Base-by-base conservation (phyloP, 2,113 vertebrate genomes). In the Chroicocephalus ridibundus region DNA sequence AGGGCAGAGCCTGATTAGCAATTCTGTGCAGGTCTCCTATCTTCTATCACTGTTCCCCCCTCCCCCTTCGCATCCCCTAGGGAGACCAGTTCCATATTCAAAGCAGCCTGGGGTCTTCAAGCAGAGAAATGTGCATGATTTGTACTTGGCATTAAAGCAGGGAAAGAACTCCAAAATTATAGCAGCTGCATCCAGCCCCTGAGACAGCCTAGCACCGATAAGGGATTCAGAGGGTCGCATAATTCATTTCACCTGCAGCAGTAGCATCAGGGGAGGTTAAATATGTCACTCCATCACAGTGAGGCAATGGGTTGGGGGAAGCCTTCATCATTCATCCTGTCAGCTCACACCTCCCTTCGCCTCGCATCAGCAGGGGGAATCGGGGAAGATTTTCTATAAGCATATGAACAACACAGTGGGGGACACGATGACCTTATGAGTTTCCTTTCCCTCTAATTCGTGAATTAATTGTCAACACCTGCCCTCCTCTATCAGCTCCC, bases 201-300 rank as follows among this genome's bases (percentile, higher is more conserved):
- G 92, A 97, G 96, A 96, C 60, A 8, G 85, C 85, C 72, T 20
- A 57, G 91, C 74, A 52, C 87, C 13, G 57, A 91, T 84, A 94
- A 96, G 95, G 88, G 95, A 96, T 47, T 90, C 58, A 29, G 95
- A 86, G 91, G 93, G 95, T 83, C 78, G 38, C 96, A 96, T 97
- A 94, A 98, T 96, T 97, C 96, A 97, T 97, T 97, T 97, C 95
- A 97, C 95, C 96, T 97, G 94, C 94, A 93, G 96, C 96, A 97
- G 86, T 22, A 93, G 91, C 96, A 97, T 88, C 97, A 96, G 95
- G 91, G 94, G 91, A 97, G 93, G 96, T 96, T 98, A 97, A 97
- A 97, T 85, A 88, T 97, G 96, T 97, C 97, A 97, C 96, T 97
- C 96, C 96, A 97, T 96, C 97, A 97, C 84, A 51, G 68, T 4